Conservation (phyloP, 2,113 vertebrate genomes). For the Recurvirostra avosetta region DNA sequence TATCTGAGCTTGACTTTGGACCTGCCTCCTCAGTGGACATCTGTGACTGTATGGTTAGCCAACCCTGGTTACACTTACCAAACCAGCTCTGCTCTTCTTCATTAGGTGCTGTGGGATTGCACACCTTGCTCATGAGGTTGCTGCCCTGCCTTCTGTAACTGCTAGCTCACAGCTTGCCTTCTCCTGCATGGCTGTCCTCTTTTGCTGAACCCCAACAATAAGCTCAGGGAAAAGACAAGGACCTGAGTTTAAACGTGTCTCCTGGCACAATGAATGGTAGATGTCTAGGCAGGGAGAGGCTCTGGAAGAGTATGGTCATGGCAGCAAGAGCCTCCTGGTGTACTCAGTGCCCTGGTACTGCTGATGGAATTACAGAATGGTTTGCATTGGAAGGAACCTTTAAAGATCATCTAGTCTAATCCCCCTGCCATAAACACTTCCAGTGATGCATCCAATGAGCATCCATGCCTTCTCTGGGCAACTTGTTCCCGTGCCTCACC, state of each 20-base stretch:
- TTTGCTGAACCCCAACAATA: neutral
- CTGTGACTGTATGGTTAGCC: neutral
- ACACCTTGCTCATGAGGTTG: neutral
- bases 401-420: neutral
- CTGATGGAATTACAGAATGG: neutral
- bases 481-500: neutral
- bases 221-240: neutral
- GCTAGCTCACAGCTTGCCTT: neutral
- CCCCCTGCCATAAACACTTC: neutral
- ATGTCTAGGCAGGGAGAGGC: neutral
- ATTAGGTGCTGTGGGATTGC: neutral
- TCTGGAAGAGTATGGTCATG: neutral
- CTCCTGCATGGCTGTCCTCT: neutral
- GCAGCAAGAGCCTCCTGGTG: neutral
- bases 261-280: neutral
- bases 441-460: neutral
- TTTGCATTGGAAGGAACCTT: neutral
- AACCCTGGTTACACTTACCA: neutral
- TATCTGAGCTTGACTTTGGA: neutral
- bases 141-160: neutral
- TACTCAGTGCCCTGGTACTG: neutral
- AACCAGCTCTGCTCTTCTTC: neutral
- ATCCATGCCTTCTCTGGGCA: neutral
- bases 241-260: neutral
- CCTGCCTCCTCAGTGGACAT: neutral